Evolutionary conservation across 1,140 invertebrate species (phyloP), one percentile per base, ranked within the genome.

Genomic region (Drosophila pallidifrons): DNA sequence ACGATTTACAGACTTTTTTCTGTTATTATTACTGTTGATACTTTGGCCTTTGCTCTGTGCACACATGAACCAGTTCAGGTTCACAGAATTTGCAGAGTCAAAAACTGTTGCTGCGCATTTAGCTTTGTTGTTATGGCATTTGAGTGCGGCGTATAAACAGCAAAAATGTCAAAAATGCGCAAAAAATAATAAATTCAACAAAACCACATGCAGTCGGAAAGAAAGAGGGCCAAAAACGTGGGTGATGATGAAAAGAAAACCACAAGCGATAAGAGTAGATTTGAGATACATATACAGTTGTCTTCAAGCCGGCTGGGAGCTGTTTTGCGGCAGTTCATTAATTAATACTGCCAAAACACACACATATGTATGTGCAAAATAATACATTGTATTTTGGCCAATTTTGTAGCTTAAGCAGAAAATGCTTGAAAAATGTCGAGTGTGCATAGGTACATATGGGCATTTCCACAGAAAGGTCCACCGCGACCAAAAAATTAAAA

Each of bases 321-420:
- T 75, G 55, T 63, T 25, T 80, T 76, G 63, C 55, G 41, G 41
- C 49, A 46, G 41, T 68, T 79, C 55, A 69, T 74, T 71, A 71
- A 76, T 80, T 80, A 70, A 71, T 45, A 47, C 41, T 38, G 43
- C 15, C 25, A 45, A 45, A 41, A 55, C 4, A 54, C 25, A 32
- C 30, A 4, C 32, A 38, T 38, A 10, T 11, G 35, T 38, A 32
- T 32, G 30, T 32, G 7, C 30, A 28, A 38, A 70, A 45, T 35
- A 28, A 70, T 58, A 55, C 54, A 38, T 10, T 38, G 8, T 10
- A 38, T 38, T 35, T 35, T 45, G 38, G 6, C 3, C 38, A 45
- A 65, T 65, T 25, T 59, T 60, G 54, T 43, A 63, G 47, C 47
- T 58, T 20, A 57, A n/a, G 20, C 41, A 38, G 55, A 59, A 47